Evolutionary conservation across 2,797 vertebrate species (phyloP).

Genomic region (Uromys caudimaculatus): DNA sequence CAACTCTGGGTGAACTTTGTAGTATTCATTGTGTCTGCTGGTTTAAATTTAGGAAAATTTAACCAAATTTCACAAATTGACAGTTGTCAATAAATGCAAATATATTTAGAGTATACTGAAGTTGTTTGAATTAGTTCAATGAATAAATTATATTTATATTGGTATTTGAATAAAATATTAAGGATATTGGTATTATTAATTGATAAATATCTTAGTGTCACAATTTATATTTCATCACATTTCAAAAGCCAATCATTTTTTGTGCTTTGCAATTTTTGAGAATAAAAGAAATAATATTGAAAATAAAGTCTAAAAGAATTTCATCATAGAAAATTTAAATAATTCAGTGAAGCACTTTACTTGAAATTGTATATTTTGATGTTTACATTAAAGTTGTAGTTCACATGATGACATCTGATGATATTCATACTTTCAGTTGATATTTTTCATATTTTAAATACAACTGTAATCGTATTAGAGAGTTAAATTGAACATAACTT

Average conservation of each 20-base stretch:
- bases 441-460: neutral
- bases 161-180: neutral
- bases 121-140: neutral
- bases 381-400: neutral
- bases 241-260: neutral
- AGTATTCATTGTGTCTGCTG: neutral
- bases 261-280: neutral
- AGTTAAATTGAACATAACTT: neutral
- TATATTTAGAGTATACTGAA: neutral
- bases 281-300: constrained; percentile 5
- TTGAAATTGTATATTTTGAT: neutral
- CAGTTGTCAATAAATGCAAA: neutral
- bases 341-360: neutral
- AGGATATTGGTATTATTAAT: neutral
- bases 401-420: neutral
- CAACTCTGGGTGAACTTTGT: neutral
- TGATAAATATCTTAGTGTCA: neutral
- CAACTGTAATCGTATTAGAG: neutral
- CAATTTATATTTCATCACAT: neutral
- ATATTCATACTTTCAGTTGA: neutral
- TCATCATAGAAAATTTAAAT: neutral
- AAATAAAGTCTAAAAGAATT: neutral
- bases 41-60: neutral
- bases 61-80: neutral
- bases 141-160: neutral